phyloP scores from a whole-genome alignment of 2,113 vertebrate species.

The Brevimyrus niger region DNA sequence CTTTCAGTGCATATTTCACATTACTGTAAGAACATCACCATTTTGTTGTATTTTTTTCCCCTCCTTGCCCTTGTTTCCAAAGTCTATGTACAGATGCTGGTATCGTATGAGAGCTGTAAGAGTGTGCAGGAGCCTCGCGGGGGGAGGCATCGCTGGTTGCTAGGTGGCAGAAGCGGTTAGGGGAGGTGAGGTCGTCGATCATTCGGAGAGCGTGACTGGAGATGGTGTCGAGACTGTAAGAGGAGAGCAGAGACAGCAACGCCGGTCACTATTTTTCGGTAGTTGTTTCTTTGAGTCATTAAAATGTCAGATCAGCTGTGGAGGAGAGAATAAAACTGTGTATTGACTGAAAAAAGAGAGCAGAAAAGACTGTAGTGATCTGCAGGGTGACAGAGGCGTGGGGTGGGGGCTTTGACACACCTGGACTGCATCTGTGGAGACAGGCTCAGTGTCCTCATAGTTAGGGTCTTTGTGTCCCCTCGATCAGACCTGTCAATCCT shows the following conservation, averaged over 20 bases:
- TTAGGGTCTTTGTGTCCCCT: slow-evolving; percentile 23
- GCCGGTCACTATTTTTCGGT: slow-evolving; percentile 35
- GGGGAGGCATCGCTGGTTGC: slow-evolving; percentile 31
- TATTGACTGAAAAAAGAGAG: not conserved
- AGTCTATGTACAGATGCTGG: slow-evolving; percentile 95
- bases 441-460: not conserved
- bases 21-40: slow-evolving; percentile 27
- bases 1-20: slow-evolving; percentile 64
- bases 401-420: slow-evolving; percentile 19
- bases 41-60: slow-evolving; percentile 40
- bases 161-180: slow-evolving; percentile 28
- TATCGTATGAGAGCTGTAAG: slow-evolving; percentile 61
- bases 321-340: slow-evolving; percentile 36
- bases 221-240: slow-evolving; percentile 29
- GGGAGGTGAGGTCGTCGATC: slow-evolving; percentile 31
- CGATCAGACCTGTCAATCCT: slow-evolving; percentile 45
- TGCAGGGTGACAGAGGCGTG: not conserved
- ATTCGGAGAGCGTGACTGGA: slow-evolving; percentile 30
- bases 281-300: slow-evolving; percentile 42
- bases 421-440: slow-evolving; percentile 29
- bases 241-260: slow-evolving; percentile 36
- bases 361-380: not conserved
- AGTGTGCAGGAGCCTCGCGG: slow-evolving; percentile 40
- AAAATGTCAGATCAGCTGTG: slow-evolving; percentile 36
- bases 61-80: slow-evolving; percentile 53